Evolutionary conservation across 2,888 invertebrate species (phyloP).

Genomic region (Dendrolimus pini): DNA sequence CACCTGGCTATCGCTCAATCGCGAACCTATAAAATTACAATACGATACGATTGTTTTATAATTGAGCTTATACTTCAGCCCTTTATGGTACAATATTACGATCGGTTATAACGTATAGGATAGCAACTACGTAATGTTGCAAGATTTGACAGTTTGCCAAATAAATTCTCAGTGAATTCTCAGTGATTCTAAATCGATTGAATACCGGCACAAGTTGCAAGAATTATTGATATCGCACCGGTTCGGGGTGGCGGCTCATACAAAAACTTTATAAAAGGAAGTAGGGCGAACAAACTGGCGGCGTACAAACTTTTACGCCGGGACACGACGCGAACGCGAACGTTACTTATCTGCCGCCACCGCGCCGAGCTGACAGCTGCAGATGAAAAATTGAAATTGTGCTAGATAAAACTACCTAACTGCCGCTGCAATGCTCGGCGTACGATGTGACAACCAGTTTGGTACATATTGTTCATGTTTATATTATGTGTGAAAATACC

Average conservation of each 20-base stretch:
- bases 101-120: too few species aligned
- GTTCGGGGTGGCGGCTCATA: slow-evolving; percentile 48
- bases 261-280: slow-evolving; percentile 73
- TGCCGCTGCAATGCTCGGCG: slow-evolving; percentile 51
- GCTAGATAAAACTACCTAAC: slow-evolving; percentile 75
- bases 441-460: slow-evolving; percentile 57
- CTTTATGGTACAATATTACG: too few species aligned
- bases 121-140: neutral
- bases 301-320: slow-evolving; percentile 64
- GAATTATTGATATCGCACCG: slow-evolving; percentile 66
- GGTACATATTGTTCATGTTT: slow-evolving; percentile 16
- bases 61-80: too few species aligned
- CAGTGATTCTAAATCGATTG: slow-evolving; percentile 36
- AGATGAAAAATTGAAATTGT: slow-evolving; percentile 77
- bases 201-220: slow-evolving; percentile 52
- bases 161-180: slow-evolving; percentile 16
- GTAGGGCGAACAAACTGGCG: slow-evolving; percentile 70
- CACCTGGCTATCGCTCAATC: too few species aligned
- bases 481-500: slow-evolving; percentile 19
- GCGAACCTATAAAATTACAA: too few species aligned
- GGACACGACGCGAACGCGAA: slow-evolving; percentile 53
- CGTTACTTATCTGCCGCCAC: slow-evolving; percentile 72
- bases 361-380: slow-evolving; percentile 71
- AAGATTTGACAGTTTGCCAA: slow-evolving; percentile 16
- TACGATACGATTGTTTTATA: too few species aligned